These are phyloP conservation scores for Rhimphoctona megacephalus DNA, from an alignment of 2,888 invertebrate genomes.

Conservation along the genomic window DNA sequence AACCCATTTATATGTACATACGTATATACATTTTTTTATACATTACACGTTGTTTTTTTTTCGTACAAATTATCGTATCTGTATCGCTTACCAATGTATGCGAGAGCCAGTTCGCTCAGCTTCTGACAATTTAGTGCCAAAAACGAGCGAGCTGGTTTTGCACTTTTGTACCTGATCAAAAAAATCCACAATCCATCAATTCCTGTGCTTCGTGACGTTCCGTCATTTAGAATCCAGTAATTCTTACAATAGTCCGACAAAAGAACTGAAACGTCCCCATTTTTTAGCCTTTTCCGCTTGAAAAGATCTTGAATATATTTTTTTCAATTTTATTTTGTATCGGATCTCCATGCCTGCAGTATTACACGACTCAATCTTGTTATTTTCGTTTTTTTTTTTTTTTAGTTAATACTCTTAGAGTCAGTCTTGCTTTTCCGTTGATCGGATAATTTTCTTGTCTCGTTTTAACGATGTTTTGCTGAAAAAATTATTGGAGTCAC, in stretches of 20 bases:
- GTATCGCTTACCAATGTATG: constrained; percentile 73
- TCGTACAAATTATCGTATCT: constrained; percentile 55
- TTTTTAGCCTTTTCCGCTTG: too few relatives aligned
- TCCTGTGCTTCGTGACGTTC: constrained; percentile 69
- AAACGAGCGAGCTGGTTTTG: constrained; percentile 72
- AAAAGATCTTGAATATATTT: neutral
- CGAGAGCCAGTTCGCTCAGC: constrained; percentile 57
- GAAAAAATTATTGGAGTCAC: neutral
- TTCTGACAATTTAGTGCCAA: constrained; percentile 31
- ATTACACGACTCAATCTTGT: constrained; percentile 1
- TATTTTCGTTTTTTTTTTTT: neutral
- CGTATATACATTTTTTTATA: constrained; percentile 32
- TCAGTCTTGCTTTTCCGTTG: neutral
- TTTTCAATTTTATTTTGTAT: neutral
- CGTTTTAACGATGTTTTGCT: too few relatives aligned
- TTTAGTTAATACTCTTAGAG: neutral
- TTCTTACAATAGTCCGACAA: neutral
- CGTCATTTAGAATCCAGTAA: constrained; percentile 7
- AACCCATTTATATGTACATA: constrained; percentile 51
- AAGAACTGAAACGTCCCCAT: neutral
- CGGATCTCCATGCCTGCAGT: constrained; percentile 8
- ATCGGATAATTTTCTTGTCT: neutral
- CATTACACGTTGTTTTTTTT: constrained; percentile 9
- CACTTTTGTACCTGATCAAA: constrained; percentile 79
- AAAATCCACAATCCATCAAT: constrained; percentile 70